phyloP scores from a whole-genome alignment of 2,888 invertebrate genomes.

The Beris morrisii region DNA sequence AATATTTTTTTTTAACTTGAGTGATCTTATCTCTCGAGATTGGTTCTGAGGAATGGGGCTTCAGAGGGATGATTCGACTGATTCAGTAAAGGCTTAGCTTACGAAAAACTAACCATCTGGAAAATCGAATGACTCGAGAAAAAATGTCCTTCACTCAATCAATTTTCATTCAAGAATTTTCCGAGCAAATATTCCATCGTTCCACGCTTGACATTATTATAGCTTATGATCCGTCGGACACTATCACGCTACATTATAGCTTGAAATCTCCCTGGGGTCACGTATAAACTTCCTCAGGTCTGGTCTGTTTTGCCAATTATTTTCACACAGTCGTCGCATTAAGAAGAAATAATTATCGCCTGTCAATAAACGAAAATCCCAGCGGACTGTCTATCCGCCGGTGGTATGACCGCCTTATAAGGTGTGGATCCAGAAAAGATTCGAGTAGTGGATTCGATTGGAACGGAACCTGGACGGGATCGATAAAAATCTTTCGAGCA shows the following conservation, averaged over 20 bases:
- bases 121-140: too few relatives aligned
- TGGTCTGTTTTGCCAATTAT: conserved; percentile 28
- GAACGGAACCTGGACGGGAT: conserved; percentile 6
- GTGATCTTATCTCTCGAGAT: too few relatives aligned
- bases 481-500: conserved; percentile 7
- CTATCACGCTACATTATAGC: not conserved
- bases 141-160: too few relatives aligned
- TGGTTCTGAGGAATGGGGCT: too few relatives aligned
- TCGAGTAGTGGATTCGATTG: not conserved
- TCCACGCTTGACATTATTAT: too few relatives aligned
- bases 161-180: too few relatives aligned
- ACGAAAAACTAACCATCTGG: too few relatives aligned
- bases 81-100: too few relatives aligned
- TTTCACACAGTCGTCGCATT: conserved; percentile 31
- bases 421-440: not conserved
- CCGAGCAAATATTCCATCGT: too few relatives aligned
- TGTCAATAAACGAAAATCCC: conserved; percentile 28
- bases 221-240: not conserved
- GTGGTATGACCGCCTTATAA: conserved; percentile 22
- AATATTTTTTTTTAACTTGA: too few relatives aligned
- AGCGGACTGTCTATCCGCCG: conserved; percentile 12
- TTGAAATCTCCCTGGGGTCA: conserved; percentile 19
- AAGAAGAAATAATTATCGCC: conserved; percentile 34
- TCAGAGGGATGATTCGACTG: too few relatives aligned
- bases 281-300: conserved; percentile 28